Base-by-base conservation (phyloP, 37 sponge, comb jelly and placozoan species). In the Agelas oroides region DNA sequence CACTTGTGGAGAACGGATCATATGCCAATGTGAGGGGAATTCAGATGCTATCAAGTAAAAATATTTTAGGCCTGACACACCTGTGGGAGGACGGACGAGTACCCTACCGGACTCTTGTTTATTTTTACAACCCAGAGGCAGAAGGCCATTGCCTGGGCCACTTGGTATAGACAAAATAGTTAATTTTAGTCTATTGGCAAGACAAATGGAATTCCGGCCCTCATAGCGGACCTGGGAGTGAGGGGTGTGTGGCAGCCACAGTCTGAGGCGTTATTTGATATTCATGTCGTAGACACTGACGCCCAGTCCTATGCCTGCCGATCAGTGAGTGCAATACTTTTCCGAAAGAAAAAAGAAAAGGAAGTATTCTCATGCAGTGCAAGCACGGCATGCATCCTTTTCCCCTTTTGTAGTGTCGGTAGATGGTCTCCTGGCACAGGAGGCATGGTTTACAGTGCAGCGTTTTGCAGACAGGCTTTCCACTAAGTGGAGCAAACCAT, bases 231-330 rank as follows among this genome's bases (percentile, higher is more conserved):
- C 53, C 69, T 88, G 33, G 53, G 88, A 21, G 82, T 81, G 36
- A 30, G 88, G 24, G 88, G 82, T 28, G 65, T 87, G 23, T 88
- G 75, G 82, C 63, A 62, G 20, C 73, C 82, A 39, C 75, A 88
- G 68, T 2, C 80, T 79, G 80, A 64, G 80, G 80, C 80, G 37
- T 88, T 81, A 63, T 64, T 88, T 61, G 88, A 88, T 88, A 33
- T 88, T 25, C 54, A 68, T 73, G 88, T 88, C 67, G 55, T 73
- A 41, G 88, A 88, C 76, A 80, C 82, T 86, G 77, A 78, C 60
- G 71, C 79, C 79, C 60, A 60, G 61, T 69, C 71, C 19, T 58
- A 78, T 59, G 19, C 17, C 62, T 1, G 14, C 14, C 31, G 71
- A 15, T n/a, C 72, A 31, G 79, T 77, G 21, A 31, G 15, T 37